phyloP scores from a whole-genome alignment of 2,888 invertebrate species.

The Sphaeridia pumilis region DNA sequence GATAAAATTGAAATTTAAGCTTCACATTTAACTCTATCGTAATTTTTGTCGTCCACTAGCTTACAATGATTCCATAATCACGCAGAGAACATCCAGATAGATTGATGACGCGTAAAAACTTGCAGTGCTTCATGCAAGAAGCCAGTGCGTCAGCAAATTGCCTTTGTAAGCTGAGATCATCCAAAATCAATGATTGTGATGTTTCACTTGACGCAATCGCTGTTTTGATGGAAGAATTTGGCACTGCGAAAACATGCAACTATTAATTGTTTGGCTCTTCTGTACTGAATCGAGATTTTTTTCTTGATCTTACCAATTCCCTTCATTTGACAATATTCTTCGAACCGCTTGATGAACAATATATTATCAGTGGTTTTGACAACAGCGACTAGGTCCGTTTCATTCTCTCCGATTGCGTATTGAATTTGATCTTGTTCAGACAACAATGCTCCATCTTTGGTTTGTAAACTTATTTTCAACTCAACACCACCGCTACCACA shows the following conservation, averaged over 20 bases:
- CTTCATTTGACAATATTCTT: slow-evolving; percentile 7
- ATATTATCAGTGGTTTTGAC: slow-evolving; percentile 12
- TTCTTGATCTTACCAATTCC: slow-evolving; percentile 7
- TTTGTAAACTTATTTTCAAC: slow-evolving; percentile 62
- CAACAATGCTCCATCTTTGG: slow-evolving; percentile 66
- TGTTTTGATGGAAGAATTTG: slow-evolving; percentile 13
- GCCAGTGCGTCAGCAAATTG: slow-evolving; percentile 14
- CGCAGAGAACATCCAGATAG: slow-evolving; percentile 25
- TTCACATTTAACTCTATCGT: too few relatives aligned
- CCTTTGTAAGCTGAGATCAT: slow-evolving; percentile 15
- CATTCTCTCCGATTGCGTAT: slow-evolving; percentile 53
- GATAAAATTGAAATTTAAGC: too few relatives aligned
- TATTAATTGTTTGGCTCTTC: too few relatives aligned
- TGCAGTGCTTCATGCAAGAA: slow-evolving; percentile 20
- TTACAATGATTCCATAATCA: slow-evolving; percentile 27
- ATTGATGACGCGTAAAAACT: slow-evolving; percentile 18
- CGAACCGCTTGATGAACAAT: slow-evolving; percentile 19
- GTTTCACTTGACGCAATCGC: slow-evolving; percentile 22
- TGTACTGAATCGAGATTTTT: too few relatives aligned
- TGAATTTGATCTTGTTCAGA: slow-evolving; percentile 62
- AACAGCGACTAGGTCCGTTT: slow-evolving; percentile 38
- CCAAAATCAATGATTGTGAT: slow-evolving; percentile 21
- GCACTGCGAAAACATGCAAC: slow-evolving; percentile 2
- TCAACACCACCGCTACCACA: slow-evolving; percentile 52
- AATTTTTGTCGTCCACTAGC: too few relatives aligned